These are phyloP conservation scores for Ptilorrhoa leucosticta DNA, from an alignment of 2,113 vertebrate genomes.

Conservation along the genomic window DNA sequence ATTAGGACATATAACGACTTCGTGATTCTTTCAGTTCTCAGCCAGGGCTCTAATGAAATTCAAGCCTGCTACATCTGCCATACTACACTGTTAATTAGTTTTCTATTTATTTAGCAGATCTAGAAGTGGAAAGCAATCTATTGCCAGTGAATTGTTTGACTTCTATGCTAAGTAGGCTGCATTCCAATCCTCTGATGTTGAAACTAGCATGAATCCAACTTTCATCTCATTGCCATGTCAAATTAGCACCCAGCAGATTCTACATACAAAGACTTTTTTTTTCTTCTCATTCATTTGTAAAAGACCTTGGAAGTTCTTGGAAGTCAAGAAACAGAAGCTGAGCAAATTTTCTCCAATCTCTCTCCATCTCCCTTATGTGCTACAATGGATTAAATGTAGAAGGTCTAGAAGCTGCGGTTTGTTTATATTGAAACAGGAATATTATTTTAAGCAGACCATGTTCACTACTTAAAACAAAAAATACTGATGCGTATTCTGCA, in stretches of 20 bases:
- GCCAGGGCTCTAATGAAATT: slow-evolving; percentile 71
- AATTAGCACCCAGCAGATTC: slow-evolving; percentile 71
- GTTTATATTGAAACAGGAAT: not conserved
- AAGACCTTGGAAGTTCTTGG: slow-evolving; percentile 19
- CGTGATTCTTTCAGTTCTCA: slow-evolving; percentile 40
- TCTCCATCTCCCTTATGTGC: not conserved
- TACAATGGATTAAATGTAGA: not conserved
- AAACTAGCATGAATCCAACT: slow-evolving; percentile 72
- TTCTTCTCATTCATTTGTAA: not conserved
- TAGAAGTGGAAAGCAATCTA: slow-evolving; percentile 75
- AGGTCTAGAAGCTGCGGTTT: not conserved
- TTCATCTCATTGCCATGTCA: slow-evolving; percentile 73
- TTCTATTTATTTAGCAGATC: slow-evolving; percentile 83
- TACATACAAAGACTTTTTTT: slow-evolving; percentile 27
- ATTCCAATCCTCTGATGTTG: slow-evolving; percentile 81
- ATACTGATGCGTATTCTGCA: not conserved
- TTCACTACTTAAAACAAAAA: not conserved
- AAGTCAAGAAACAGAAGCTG: slow-evolving; percentile 29
- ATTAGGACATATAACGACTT: slow-evolving; percentile 3
- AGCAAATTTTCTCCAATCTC: not conserved
- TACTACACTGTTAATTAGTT: slow-evolving; percentile 79
- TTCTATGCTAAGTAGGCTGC: slow-evolving; percentile 75
- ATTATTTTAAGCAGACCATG: not conserved
- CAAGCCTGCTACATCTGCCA: slow-evolving; percentile 66
- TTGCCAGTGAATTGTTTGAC: slow-evolving; percentile 77